phyloP scores from a whole-genome alignment of 2,888 invertebrate species.

The Caenorhabditis wallacei region DNA sequence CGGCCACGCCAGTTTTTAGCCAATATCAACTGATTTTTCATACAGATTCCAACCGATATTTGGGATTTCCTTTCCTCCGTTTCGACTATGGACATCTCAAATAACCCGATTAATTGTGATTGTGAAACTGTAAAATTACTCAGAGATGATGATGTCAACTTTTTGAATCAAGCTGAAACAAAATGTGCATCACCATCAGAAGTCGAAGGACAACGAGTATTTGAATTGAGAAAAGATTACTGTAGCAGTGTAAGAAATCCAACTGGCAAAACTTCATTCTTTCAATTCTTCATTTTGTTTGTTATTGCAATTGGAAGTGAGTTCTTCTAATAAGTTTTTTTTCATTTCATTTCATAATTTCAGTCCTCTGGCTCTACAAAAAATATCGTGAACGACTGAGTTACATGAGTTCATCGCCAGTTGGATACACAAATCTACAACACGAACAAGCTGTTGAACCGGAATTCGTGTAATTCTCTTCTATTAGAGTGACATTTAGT shows the following conservation, averaged over 20 bases:
- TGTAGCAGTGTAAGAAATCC: conserved; percentile 31
- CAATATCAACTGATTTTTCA: not conserved
- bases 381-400: conserved; percentile 47
- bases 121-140: conserved; percentile 69
- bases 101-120: conserved; percentile 74
- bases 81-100: conserved; percentile 70
- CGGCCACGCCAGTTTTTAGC: too few species aligned
- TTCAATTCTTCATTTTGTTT: conserved; percentile 37
- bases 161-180: conserved; percentile 72
- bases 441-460: conserved; percentile 61
- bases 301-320: conserved; percentile 54
- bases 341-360: conserved; percentile 1
- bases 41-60: conserved; percentile 65
- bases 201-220: conserved; percentile 59
- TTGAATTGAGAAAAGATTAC: conserved; percentile 55
- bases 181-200: conserved; percentile 65
- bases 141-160: conserved; percentile 65
- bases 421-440: conserved; percentile 57
- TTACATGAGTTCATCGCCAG: conserved; percentile 40
- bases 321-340: not conserved
- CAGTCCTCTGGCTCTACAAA: conserved; percentile 54
- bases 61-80: conserved; percentile 72
- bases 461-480: conserved; percentile 45
- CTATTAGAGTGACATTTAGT: not conserved
- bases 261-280: conserved; percentile 33